Base-by-base conservation (phyloP, 2,888 invertebrate species). In the Drosophila subsilvestris region DNA sequence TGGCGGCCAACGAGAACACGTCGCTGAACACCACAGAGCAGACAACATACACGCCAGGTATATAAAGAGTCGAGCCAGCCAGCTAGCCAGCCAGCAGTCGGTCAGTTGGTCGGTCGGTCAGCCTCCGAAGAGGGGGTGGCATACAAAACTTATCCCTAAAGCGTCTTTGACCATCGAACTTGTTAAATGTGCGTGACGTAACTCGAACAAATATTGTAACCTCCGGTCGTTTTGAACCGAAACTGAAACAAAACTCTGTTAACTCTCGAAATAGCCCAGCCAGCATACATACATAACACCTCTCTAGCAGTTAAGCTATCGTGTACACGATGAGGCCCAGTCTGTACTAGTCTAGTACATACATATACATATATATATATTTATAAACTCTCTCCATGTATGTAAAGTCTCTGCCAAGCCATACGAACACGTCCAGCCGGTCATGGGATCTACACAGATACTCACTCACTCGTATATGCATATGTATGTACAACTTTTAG, bases 41-140 rank as follows among this genome's bases (percentile, higher is more conserved):
- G 81, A 89, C 91, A 70, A 92, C 91, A 75, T 92, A 92, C 84
- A 92, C 92, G 80, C 92, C 92, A 92, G 92, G 92, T 92, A 92
- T 91, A 89, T 91, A 90, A 90, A 63, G 37, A 51, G 27, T 51
- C 37, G 27, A n/a, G 18, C 44, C 49, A n/a, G 18, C 44, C 49
- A 25, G 37, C 22, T 22, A 25, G 37, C 42, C 25, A 7, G 22
- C 37, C 43, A 25, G 44, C 25, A 56, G 12, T 32, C 22, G 22
- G 20, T 20, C 20, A 2, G 55, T 22, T 44, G 37, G 18, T n/a
- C 49, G 14, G 29, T 49, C 20, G 71, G 63, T 74, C 78, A 68
- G 61, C 62, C 61, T 60, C 61, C 71, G 66, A 51, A 63, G 68
- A 82, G 80, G 66, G 73, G 74, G 74, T 74, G 63, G 71, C 72